Percentiles rank a stretch among this genome's conserved stretches.
Evolutionary conservation across 2,888 invertebrate species (phyloP).

Genomic region (Amblyjoppa proteus): DNA sequence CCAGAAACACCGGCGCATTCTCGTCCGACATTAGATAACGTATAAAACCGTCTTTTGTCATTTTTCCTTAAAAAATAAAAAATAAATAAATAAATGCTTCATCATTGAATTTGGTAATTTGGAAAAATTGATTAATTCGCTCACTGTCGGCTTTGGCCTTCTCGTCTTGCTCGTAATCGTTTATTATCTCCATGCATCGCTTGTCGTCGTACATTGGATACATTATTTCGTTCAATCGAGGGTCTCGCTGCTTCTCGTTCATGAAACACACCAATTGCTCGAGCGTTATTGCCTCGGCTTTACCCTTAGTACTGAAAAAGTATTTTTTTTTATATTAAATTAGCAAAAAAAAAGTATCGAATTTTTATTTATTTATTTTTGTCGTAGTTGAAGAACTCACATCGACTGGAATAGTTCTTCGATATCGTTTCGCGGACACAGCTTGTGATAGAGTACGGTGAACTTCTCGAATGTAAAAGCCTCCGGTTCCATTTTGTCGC

Average conservation of each 20-base stretch:
- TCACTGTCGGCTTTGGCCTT: conserved; percentile 85
- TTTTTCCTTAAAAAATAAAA: conserved; percentile 78
- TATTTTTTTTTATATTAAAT: background rate
- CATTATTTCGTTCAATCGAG: conserved; percentile 89
- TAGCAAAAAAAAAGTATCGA: background rate
- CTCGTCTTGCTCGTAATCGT: conserved; percentile 87
- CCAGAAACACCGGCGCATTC: conserved; percentile 90
- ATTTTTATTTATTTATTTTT: conserved; percentile 5
- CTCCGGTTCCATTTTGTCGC: conserved; percentile 89
- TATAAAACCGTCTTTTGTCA: conserved; percentile 89
- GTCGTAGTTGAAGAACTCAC: conserved; percentile 83
- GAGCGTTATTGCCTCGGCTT: conserved; percentile 85
- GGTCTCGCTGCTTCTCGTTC: conserved; percentile 89
- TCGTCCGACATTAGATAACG: conserved; percentile 91
- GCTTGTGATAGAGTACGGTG: conserved; percentile 89
- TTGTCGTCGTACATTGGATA: conserved; percentile 89
- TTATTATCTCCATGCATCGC: conserved; percentile 87
- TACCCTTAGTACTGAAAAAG: conserved; percentile 85
- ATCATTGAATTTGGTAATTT: background rate
- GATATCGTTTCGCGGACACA: conserved; percentile 90
- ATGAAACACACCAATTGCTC: conserved; percentile 87
- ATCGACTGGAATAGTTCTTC: conserved; percentile 89
- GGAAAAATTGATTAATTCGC: conserved; percentile 46
- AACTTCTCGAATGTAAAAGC: conserved; percentile 90
- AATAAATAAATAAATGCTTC: background rate